Conservation (phyloP, 1,140 invertebrate species). For the Panulirus ornatus region DNA sequence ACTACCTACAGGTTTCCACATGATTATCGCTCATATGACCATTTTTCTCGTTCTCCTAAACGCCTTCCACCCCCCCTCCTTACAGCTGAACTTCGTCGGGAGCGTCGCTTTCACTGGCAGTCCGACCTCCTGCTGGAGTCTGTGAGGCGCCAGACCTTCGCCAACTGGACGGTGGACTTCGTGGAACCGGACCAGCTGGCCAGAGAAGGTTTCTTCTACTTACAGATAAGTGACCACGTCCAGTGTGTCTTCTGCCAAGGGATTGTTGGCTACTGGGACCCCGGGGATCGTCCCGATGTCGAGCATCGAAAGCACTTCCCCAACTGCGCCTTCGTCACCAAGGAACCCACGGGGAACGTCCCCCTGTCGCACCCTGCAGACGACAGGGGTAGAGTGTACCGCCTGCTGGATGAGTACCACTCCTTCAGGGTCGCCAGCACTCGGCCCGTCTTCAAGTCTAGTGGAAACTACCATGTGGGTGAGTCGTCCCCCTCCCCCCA, state of each 20-base stretch:
- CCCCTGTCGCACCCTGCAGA: background rate
- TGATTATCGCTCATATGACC: background rate
- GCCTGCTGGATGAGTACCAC: constrained; percentile 48
- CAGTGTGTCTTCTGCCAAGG: constrained; percentile 37
- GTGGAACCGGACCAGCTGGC: constrained; percentile 40
- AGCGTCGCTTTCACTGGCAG: constrained; percentile 50
- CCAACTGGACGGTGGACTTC: constrained; percentile 38
- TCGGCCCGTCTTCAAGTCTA: background rate
- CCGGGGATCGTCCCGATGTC: constrained; percentile 1
- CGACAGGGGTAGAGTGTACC: constrained; percentile 22
- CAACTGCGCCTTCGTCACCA: constrained; percentile 11
- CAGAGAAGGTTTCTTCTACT: constrained; percentile 24
- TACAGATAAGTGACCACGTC: constrained; percentile 28
- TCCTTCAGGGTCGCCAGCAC: constrained; percentile 44
- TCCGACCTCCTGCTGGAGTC: constrained; percentile 23
- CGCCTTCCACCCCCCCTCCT: background rate
- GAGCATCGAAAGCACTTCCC: constrained; percentile 50
- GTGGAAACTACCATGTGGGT: too few species aligned
- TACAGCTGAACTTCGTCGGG: constrained; percentile 39
- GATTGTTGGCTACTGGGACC: constrained; percentile 38
- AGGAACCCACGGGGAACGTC: constrained; percentile 23
- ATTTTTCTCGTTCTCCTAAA: background rate
- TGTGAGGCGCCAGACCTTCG: constrained; percentile 46
- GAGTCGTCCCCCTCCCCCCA: too few species aligned
- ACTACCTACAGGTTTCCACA: too few species aligned